Base-by-base conservation (phyloP, 2,797 vertebrate genomes). In the Pitangus sulphuratus region DNA sequence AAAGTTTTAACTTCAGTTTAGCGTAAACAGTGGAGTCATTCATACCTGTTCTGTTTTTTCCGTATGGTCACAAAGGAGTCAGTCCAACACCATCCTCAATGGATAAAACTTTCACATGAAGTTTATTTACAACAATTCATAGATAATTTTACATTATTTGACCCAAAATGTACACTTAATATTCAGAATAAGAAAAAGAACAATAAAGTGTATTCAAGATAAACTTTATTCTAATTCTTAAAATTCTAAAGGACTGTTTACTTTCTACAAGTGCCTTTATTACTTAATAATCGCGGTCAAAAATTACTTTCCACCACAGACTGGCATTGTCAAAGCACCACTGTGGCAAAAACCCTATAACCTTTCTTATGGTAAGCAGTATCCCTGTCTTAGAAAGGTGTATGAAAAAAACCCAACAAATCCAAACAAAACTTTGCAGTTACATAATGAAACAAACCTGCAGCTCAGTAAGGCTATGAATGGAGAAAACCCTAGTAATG, bases 31-130 rank as follows among this genome's bases (percentile, higher is more conserved):
- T 33, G n/a, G 2, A 70, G 37, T 57, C 26, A 50, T 30, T 11
- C 4, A 45, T 33, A 45, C 2, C 5, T 44, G 10, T 45, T 69
- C 10, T 1, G 0, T 5, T 69, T 44, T n/a, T 22, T 26, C 18
- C 13, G 4, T 25, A 16, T 6, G 15, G 12, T 31, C 39, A 71
- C 35, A 50, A 45, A 65, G 2, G 7, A 61, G 15, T 35, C 31
- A 53, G 12, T 21, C 22, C 44, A 83, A 30, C 28, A 21, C 1
- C 6, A 31, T 25, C 7, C 5, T 75, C 15, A 17, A 8, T 13
- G 22, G 15, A n/a, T 18, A 74, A 61, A 65, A 39, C 12, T 61
- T 86, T 44, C 35, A 54, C 22, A 53, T 40, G n/a, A 28, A 5
- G 6, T 39, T 68, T 89, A 48, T 56, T 78, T 24, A 57, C 12